Evolutionary conservation across 2,888 invertebrate genomes (phyloP).

Genomic region (Ochropleura plecta): DNA sequence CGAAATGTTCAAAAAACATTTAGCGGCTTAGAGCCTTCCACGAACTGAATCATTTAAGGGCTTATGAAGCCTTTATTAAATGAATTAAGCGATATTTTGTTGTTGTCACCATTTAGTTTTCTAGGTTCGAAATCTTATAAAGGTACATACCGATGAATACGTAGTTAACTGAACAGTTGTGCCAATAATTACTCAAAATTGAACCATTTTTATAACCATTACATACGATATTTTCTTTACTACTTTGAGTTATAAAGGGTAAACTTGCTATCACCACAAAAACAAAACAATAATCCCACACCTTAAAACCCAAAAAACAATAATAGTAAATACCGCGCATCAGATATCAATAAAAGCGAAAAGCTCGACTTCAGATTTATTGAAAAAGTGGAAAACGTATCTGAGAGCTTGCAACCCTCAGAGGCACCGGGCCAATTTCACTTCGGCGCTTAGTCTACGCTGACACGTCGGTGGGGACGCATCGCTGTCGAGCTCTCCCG

Average conservation of each 20-base stretch:
- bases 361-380: conserved; percentile 54
- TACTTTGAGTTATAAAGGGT: background rate
- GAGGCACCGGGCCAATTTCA: conserved; percentile 75
- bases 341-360: conserved; percentile 22
- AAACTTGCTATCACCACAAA: background rate
- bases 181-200: too few relatives aligned
- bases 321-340: background rate
- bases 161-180: background rate
- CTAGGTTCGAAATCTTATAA: background rate
- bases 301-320: background rate
- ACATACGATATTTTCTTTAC: background rate
- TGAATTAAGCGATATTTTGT: background rate
- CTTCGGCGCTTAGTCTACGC: conserved; percentile 81
- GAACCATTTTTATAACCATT: too few relatives aligned
- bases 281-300: background rate
- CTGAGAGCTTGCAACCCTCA: conserved; percentile 79
- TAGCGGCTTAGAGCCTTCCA: background rate
- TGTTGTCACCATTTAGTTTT: background rate
- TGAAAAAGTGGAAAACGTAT: conserved; percentile 69
- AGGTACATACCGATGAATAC: background rate
- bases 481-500: conserved; percentile 67
- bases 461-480: conserved; percentile 75
- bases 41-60: conserved; percentile 3
- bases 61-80: conserved; percentile 12
- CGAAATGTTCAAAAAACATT: conserved; percentile 49